These are phyloP conservation scores for Papio anubis DNA, from an alignment of 2,113 vertebrate genomes.

Conservation along the genomic window DNA sequence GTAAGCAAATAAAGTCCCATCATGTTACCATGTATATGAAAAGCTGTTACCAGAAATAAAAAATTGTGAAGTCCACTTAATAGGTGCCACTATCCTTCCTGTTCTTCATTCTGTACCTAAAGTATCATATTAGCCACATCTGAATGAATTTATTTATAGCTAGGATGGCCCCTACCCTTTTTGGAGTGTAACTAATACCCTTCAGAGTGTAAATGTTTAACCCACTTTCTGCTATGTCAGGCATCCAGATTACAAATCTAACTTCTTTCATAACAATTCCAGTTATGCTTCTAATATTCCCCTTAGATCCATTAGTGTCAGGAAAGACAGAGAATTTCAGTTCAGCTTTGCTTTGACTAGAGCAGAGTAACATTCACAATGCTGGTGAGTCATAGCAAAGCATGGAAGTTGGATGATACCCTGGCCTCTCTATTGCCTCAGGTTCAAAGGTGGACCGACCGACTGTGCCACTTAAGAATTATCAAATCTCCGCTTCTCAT, in stretches of 20 bases:
- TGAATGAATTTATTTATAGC: background rate
- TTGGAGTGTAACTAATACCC: background rate
- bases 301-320: background rate
- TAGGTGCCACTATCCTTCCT: background rate
- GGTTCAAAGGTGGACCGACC: background rate
- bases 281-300: background rate
- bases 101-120: background rate
- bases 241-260: background rate
- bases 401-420: background rate
- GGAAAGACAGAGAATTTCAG: background rate
- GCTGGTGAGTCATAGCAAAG: background rate
- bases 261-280: background rate
- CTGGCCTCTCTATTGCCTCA: background rate
- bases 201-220: background rate
- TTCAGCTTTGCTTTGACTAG: background rate
- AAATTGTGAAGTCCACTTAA: background rate
- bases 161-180: background rate
- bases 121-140: background rate
- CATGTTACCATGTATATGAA: background rate
- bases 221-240: background rate
- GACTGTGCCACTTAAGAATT: no score
- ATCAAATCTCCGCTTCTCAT: background rate
- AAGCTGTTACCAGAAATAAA: background rate
- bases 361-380: background rate
- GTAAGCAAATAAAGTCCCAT: background rate